These are phyloP conservation scores for Leptopilina boulardi DNA, from an alignment of 1,140 invertebrate species.

Conservation along the genomic window DNA sequence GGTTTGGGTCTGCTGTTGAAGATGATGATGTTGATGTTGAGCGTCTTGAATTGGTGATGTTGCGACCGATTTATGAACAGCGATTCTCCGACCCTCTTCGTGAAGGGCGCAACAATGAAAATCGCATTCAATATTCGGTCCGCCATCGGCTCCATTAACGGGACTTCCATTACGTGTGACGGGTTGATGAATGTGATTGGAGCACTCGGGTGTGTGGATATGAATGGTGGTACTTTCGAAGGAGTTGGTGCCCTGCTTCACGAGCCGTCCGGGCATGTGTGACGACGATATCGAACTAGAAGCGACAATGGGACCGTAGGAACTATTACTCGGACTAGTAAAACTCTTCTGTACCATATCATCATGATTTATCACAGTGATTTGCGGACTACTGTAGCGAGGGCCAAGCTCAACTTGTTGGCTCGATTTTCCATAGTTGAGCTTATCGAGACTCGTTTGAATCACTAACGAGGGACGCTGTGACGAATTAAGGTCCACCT, in stretches of 20 bases:
- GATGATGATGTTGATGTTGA: conserved; percentile 73
- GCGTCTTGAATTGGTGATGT: conserved; percentile 92
- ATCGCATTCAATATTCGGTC: conserved; percentile 86
- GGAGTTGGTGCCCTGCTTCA: conserved; percentile 82
- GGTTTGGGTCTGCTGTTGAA: conserved; percentile 64
- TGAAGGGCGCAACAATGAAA: conserved; percentile 96
- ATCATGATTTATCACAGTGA: conserved; percentile 93
- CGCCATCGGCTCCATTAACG: conserved; percentile 77
- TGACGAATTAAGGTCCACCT: conserved; percentile 74
- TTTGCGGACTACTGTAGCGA: conserved; percentile 85
- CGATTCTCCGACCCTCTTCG: conserved; percentile 92
- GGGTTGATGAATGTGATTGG: conserved; percentile 83
- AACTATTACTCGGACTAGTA: conserved; percentile 70
- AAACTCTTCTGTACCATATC: conserved; percentile 77
- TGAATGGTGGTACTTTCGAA: conserved; percentile 86
- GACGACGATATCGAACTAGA: conserved; percentile 64
- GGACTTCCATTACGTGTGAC: conserved; percentile 78
- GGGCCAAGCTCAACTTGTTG: conserved; percentile 72
- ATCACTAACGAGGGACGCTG: conserved; percentile 83
- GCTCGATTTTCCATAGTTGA: conserved; percentile 69
- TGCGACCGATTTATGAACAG: conserved; percentile 92
- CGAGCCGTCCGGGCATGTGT: conserved; percentile 74
- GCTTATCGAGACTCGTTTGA: conserved; percentile 86
- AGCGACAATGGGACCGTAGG: conserved; percentile 73
- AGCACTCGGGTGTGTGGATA: conserved; percentile 90